Conservation (phyloP, 1,140 invertebrate genomes). For the Contarinia nasturtii region DNA sequence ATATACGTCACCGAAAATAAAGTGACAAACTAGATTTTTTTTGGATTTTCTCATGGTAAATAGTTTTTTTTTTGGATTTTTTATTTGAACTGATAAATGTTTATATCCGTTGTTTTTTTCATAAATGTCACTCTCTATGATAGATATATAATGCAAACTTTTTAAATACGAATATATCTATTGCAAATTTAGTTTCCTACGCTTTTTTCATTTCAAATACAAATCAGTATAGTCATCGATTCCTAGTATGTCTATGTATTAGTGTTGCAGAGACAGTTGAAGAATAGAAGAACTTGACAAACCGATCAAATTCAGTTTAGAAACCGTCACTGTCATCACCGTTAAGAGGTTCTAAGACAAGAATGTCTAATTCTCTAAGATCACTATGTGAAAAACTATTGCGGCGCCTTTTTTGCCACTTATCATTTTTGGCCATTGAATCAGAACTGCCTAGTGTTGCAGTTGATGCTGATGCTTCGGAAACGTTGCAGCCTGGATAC, state of each 20-base stretch:
- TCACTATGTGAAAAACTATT: constrained; percentile 22
- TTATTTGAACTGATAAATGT: no score
- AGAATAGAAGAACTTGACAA: neutral
- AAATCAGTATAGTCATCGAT: no score
- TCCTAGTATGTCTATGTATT: no score
- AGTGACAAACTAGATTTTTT: neutral
- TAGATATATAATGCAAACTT: no score
- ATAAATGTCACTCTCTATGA: no score
- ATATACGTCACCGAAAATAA: neutral
- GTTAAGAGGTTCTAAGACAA: constrained; percentile 21
- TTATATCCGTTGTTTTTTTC: no score
- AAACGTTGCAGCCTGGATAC: neutral
- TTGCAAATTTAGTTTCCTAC: no score
- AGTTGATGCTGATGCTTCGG: neutral
- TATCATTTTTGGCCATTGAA: neutral
- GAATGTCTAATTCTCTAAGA: constrained; percentile 21
- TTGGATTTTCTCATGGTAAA: neutral
- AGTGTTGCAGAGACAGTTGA: neutral
- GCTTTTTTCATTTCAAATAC: no score
- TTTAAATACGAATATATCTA: no score
- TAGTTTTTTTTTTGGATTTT: no score
- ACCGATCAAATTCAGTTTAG: constrained; percentile 7
- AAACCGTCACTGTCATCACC: constrained; percentile 25
- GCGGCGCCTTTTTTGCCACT: constrained; percentile 9
- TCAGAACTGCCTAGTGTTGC: neutral